A percentile compares a stretch with the other conserved stretches of the same genome.
These are phyloP conservation scores for Melinopterus prodromus DNA, from an alignment of 2,888 invertebrate genomes.

Conservation along the genomic window DNA sequence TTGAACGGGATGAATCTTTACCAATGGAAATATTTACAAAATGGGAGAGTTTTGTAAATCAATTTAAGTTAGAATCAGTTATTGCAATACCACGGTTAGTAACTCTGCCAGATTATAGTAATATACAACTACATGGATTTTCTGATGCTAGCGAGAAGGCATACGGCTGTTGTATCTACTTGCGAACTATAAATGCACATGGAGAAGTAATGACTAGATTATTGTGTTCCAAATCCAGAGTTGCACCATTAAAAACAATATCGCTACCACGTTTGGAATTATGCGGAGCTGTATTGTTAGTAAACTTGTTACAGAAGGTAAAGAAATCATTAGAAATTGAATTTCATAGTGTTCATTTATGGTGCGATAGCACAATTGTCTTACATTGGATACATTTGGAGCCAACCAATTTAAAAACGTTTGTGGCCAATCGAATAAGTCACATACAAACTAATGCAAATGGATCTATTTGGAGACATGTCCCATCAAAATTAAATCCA, in stretches of 20 bases:
- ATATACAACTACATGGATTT: too few species aligned
- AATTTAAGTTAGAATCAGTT: too few species aligned
- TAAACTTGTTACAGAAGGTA: neutral
- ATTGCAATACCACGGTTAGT: too few species aligned
- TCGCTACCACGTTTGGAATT: neutral
- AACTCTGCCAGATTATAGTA: too few species aligned
- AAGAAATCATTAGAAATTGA: neutral
- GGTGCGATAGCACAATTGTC: neutral
- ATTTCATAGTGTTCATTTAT: neutral
- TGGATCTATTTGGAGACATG: neutral
- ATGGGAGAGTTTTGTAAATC: too few species aligned
- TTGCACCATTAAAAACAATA: neutral
- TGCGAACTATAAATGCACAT: too few species aligned
- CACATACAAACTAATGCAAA: conserved; percentile 6
- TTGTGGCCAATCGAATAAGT: conserved; percentile 5
- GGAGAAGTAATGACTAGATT: too few species aligned
- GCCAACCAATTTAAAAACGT: neutral
- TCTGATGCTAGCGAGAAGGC: too few species aligned
- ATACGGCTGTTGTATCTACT: too few species aligned
- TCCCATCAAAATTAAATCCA: conserved; percentile 5
- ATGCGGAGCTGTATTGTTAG: neutral
- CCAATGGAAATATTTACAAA: too few species aligned
- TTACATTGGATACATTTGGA: neutral
- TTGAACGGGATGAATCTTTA: too few species aligned
- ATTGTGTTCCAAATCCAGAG: too few species aligned